Conservation (phyloP, 2,888 invertebrate species). For the Drepana falcataria region DNA sequence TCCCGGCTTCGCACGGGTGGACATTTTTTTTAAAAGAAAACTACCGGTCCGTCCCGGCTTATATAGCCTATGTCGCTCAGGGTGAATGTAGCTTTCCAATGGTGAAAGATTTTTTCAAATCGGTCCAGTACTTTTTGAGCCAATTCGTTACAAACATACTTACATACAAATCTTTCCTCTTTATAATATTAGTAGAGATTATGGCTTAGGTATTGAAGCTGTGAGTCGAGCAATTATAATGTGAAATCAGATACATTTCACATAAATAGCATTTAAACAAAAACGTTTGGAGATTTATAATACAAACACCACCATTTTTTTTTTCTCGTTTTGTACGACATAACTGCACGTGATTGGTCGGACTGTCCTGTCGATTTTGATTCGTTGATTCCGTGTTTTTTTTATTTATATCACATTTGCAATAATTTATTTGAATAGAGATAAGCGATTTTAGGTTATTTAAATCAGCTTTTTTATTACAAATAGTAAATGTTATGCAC, state of each 20-base stretch:
- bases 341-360: not conserved
- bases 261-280: not conserved
- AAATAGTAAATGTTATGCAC: too few species aligned
- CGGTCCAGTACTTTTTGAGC: too few species aligned
- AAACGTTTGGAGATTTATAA: not conserved
- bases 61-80: too few species aligned
- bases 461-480: too few species aligned
- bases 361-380: not conserved
- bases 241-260: conserved; percentile 3
- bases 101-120: too few species aligned
- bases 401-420: not conserved
- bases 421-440: not conserved
- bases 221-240: not conserved
- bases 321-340: not conserved
- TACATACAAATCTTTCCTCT: too few species aligned
- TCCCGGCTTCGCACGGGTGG: too few species aligned
- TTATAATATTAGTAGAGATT: too few species aligned
- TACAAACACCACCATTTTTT: not conserved
- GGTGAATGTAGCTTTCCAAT: too few species aligned
- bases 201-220: not conserved
- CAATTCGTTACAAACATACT: too few species aligned
- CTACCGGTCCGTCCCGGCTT: too few species aligned
- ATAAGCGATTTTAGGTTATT: not conserved
- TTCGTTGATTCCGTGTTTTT: not conserved
- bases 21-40: too few species aligned